A percentile compares a stretch with the other conserved stretches of the same genome.
Evolutionary conservation across 1,140 invertebrate species (phyloP).

Genomic region (Vollenhovia emeryi): DNA sequence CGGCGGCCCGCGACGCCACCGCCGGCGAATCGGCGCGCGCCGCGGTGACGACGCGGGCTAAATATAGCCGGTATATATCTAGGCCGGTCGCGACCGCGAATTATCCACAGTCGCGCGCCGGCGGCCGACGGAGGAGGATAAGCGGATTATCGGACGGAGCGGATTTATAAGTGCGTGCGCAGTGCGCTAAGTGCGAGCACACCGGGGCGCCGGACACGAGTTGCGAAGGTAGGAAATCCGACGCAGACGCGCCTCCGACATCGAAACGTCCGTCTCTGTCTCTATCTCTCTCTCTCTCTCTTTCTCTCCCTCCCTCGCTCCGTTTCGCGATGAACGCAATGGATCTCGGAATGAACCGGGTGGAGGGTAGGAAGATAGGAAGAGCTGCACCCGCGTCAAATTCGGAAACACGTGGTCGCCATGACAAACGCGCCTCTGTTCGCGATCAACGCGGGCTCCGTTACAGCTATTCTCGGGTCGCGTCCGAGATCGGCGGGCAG

Average conservation of each 20-base stretch:
- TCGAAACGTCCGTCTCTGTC: not conserved
- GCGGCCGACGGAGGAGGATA: slow-evolving; percentile 75
- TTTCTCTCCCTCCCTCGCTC: no score
- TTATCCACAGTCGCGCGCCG: slow-evolving; percentile 82
- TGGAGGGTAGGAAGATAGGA: not conserved
- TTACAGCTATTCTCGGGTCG: slow-evolving; percentile 28
- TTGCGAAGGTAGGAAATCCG: slow-evolving; percentile 24
- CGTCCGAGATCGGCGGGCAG: not conserved
- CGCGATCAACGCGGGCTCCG: not conserved
- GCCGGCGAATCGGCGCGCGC: slow-evolving; percentile 64
- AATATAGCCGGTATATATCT: slow-evolving; percentile 82
- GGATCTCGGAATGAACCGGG: not conserved
- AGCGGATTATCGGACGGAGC: slow-evolving; percentile 27
- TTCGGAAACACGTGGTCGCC: slow-evolving; percentile 23
- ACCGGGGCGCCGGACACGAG: not conserved
- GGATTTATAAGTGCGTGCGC: slow-evolving; percentile 56
- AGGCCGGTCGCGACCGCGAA: slow-evolving; percentile 80
- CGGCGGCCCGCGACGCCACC: slow-evolving; percentile 59
- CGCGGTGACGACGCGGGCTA: slow-evolving; percentile 77
- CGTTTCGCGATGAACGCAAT: not conserved
- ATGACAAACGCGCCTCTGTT: not conserved
- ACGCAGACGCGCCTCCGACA: not conserved
- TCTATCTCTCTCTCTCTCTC: no score
- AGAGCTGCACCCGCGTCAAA: not conserved
- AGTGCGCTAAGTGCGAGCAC: slow-evolving; percentile 29